Percentiles rank a stretch among this genome's conserved stretches.
phyloP scores from a whole-genome alignment of 2,113 vertebrate genomes.

The Enhydra lutris region DNA sequence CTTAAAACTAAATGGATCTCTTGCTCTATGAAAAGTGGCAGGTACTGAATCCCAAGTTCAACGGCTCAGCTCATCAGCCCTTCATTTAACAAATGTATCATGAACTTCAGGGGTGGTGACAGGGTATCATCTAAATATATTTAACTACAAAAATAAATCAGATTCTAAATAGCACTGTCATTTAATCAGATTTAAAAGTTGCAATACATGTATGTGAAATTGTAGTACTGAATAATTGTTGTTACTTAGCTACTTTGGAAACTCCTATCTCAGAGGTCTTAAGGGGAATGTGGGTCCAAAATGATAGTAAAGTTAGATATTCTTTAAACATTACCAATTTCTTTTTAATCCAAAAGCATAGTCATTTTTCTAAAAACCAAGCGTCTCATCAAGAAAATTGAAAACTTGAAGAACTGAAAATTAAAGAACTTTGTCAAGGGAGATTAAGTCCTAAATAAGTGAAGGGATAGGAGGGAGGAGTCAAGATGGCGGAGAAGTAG shows the following conservation, averaged over 20 bases:
- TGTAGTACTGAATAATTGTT: neutral
- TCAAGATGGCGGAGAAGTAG: too few species aligned
- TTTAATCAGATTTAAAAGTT: conserved; percentile 2
- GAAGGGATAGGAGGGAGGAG: neutral
- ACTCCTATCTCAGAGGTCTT: neutral
- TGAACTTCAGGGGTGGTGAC: neutral
- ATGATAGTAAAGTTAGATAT: neutral
- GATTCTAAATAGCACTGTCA: neutral
- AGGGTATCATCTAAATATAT: neutral
- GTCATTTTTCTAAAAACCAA: neutral
- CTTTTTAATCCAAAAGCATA: neutral
- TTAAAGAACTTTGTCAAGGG: neutral
- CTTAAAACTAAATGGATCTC: neutral
- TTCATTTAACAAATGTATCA: neutral
- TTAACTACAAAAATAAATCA: neutral
- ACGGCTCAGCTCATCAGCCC: neutral
- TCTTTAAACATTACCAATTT: neutral
- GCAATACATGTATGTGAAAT: neutral
- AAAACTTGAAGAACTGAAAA: neutral
- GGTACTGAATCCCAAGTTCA: neutral
- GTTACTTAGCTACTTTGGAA: neutral
- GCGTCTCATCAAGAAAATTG: neutral
- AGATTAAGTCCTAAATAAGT: neutral
- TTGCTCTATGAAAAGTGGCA: neutral
- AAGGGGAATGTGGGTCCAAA: neutral